These are phyloP conservation scores for Epizoanthus illoricatus DNA, from an alignment of 92 coral and sea anemone species.

Conservation along the genomic window DNA sequence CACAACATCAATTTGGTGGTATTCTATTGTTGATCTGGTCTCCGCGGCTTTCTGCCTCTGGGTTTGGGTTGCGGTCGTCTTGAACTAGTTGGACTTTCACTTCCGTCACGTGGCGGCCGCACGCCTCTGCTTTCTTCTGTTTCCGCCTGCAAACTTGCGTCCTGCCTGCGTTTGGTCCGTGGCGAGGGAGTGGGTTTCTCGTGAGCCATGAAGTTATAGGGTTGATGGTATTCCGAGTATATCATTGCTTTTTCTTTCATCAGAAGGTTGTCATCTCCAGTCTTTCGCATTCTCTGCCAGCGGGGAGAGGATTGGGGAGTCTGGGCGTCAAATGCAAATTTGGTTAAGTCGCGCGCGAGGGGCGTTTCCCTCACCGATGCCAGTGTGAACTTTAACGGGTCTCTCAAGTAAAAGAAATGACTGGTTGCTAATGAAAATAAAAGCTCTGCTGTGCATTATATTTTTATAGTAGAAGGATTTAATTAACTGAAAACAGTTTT, in stretches of 20 bases:
- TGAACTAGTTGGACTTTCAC: background rate
- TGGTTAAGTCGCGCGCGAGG: background rate
- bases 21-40: slow-evolving; percentile 13
- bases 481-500: no score
- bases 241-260: slow-evolving; percentile 93
- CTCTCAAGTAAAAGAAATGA: background rate
- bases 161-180: slow-evolving; percentile 31
- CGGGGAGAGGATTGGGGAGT: slow-evolving; percentile 38
- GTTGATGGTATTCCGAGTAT: slow-evolving; percentile 93
- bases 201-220: slow-evolving; percentile 88
- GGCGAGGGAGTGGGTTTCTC: slow-evolving; percentile 60
- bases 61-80: slow-evolving; percentile 29
- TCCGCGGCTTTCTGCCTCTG: slow-evolving; percentile 16
- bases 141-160: slow-evolving; percentile 26
- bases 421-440: no score
- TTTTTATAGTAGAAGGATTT: background rate
- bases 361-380: no score
- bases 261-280: slow-evolving; percentile 67
- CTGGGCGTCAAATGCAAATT: slow-evolving; percentile 32
- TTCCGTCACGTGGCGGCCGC: slow-evolving; percentile 20
- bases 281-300: slow-evolving; percentile 66
- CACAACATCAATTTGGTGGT: no score
- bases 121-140: background rate
- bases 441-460: background rate
- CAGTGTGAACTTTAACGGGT: no score